Conservation (phyloP, 2,888 invertebrate genomes). For the Lepetodrilus schrolli region DNA sequence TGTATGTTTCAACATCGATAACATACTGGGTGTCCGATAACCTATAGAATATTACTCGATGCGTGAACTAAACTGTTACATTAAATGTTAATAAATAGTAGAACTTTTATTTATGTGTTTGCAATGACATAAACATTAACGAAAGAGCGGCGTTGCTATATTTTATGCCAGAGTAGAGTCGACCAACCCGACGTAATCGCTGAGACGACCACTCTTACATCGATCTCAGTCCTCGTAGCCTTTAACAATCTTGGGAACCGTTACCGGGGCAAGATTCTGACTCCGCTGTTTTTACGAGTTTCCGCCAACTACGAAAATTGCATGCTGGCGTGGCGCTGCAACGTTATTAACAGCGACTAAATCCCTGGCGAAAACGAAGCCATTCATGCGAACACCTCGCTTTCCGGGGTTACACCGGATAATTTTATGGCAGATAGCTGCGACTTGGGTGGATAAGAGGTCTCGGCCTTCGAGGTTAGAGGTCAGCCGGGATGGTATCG, state of each 20-base stretch:
- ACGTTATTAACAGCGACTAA: conserved; percentile 20
- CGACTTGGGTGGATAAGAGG: conserved; percentile 19
- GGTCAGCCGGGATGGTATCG: conserved; percentile 17
- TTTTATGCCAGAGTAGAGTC: no score
- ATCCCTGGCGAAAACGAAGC: conserved; percentile 26
- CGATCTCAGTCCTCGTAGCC: neutral
- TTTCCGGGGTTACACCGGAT: conserved; percentile 18
- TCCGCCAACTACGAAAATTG: neutral
- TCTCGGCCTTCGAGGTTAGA: neutral
- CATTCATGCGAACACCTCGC: conserved; percentile 19
- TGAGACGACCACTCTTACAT: conserved; percentile 14
- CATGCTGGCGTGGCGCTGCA: neutral
- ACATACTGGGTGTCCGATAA: no score
- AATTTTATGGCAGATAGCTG: conserved; percentile 26
- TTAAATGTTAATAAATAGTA: no score
- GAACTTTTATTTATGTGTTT: no score
- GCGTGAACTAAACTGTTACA: no score
- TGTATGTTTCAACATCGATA: no score
- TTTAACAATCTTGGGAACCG: no score
- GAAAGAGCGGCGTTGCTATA: no score
- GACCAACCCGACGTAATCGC: no score
- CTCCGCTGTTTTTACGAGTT: conserved; percentile 22
- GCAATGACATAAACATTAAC: no score
- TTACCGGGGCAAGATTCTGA: no score
- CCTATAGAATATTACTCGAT: no score